Conservation (phyloP, 2,113 vertebrate genomes). For the Megaleporinus macrocephalus region DNA sequence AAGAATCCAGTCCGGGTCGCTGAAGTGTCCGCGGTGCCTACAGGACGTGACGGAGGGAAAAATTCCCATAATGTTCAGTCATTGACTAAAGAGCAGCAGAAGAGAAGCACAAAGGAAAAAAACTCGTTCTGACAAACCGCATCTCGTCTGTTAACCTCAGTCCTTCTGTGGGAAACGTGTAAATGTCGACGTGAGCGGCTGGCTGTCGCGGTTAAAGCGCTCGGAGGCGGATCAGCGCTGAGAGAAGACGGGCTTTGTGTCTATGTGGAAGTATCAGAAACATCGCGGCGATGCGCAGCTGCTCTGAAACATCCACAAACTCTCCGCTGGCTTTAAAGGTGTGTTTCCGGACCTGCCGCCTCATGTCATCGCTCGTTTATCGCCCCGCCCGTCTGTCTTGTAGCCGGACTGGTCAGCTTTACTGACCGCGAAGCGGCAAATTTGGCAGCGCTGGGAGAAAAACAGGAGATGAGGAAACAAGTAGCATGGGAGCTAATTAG, state of each 20-base stretch:
- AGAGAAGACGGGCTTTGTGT: too few relatives aligned
- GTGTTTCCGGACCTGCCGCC: too few relatives aligned
- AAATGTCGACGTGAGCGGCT: too few relatives aligned
- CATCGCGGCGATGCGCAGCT: neutral
- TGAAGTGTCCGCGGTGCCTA: neutral
- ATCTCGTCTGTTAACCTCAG: too few relatives aligned
- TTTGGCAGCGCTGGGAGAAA: too few relatives aligned
- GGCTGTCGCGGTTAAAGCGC: too few relatives aligned
- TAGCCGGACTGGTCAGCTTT: too few relatives aligned
- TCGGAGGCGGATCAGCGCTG: too few relatives aligned
- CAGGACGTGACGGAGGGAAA: constrained; percentile 52
- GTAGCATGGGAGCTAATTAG: neutral
- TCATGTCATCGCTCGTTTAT: too few relatives aligned
- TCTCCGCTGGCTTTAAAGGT: neutral
- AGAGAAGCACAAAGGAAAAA: constrained; percentile 72
- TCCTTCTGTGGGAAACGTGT: neutral
- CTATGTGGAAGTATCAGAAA: neutral
- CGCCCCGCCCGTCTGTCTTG: too few relatives aligned
- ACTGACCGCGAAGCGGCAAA: too few relatives aligned
- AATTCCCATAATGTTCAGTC: constrained; percentile 76
- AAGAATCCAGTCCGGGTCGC: neutral
- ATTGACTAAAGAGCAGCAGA: constrained; percentile 66
- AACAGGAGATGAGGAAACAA: neutral
- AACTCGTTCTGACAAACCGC: neutral
- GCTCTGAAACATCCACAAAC: neutral